Percentiles rank a stretch among this genome's conserved stretches.
These are phyloP conservation scores for Priocnemis perturbator DNA, from an alignment of 2,888 invertebrate genomes.

Conservation along the genomic window DNA sequence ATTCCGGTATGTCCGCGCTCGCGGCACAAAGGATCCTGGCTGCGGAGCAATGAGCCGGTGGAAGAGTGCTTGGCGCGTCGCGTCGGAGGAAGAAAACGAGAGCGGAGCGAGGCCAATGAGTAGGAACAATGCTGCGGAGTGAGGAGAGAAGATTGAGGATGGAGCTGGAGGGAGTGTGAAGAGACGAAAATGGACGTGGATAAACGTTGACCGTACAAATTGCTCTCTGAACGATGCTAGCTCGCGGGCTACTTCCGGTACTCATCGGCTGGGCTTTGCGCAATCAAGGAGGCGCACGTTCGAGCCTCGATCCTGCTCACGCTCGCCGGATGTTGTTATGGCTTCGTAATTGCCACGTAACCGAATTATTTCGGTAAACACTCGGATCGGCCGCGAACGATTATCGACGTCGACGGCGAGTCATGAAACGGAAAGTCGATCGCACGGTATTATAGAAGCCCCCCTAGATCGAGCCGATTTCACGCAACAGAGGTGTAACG, in stretches of 20 bases:
- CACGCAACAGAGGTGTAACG: too few species aligned
- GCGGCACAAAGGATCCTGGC: conserved; percentile 23
- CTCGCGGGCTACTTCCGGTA: conserved; percentile 51
- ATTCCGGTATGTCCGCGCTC: conserved; percentile 34
- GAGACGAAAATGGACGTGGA: conserved; percentile 12
- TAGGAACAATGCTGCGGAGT: background rate
- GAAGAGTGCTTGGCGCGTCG: too few species aligned
- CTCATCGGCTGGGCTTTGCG: conserved; percentile 47
- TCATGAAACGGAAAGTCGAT: background rate
- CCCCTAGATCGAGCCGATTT: too few species aligned
- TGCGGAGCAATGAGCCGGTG: background rate
- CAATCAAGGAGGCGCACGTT: conserved; percentile 37
- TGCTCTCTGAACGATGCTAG: conserved; percentile 27
- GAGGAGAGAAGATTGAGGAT: background rate
- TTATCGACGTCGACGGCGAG: too few species aligned
- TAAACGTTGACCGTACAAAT: conserved; percentile 52
- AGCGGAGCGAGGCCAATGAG: background rate
- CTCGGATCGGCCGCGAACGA: background rate
- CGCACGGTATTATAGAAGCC: background rate
- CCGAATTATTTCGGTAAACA: background rate
- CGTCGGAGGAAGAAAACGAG: background rate
- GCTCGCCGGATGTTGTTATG: background rate
- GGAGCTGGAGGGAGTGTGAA: conserved; percentile 11
- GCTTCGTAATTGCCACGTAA: background rate
- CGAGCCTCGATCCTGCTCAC: background rate